Conservation (phyloP, 2,888 invertebrate genomes). For the Lomographa bimaculata region DNA sequence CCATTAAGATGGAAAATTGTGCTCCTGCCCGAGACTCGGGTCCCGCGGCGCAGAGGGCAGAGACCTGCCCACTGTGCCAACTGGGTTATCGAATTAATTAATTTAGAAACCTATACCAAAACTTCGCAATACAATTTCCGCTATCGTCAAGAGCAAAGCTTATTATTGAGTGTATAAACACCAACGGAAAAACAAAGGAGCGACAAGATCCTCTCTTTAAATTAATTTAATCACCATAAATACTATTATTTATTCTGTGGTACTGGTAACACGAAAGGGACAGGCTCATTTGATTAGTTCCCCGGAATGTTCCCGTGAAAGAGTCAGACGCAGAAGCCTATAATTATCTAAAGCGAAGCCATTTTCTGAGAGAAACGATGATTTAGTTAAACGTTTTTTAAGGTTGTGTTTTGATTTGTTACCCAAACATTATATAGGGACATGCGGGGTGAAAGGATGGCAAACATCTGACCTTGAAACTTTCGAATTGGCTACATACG, state of each 20-base stretch:
- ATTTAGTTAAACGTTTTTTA: slow-evolving; percentile 79
- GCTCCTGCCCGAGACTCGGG: too few species aligned
- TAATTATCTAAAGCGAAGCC: slow-evolving; percentile 78
- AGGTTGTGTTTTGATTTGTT: slow-evolving; percentile 76
- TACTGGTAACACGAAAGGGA: slow-evolving; percentile 29
- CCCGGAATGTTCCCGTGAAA: slow-evolving; percentile 54
- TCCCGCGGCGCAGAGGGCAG: too few species aligned
- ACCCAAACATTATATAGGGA: slow-evolving; percentile 60
- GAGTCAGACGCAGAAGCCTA: slow-evolving; percentile 60
- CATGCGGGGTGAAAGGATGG: slow-evolving; percentile 38
- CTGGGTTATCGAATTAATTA: too few species aligned
- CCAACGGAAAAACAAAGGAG: slow-evolving; percentile 6
- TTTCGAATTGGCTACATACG: too few species aligned
- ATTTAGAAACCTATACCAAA: too few species aligned
- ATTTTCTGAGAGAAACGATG: slow-evolving; percentile 74
- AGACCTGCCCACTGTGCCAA: too few species aligned
- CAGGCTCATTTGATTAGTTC: slow-evolving; percentile 60
- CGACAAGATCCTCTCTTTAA: slow-evolving; percentile 25
- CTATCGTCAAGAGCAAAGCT: neutral
- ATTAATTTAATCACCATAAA: slow-evolving; percentile 29
- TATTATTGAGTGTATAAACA: neutral
- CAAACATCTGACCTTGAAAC: slow-evolving; percentile 30
- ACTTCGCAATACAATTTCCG: too few species aligned
- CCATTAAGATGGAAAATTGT: too few species aligned
- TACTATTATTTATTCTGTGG: too few species aligned